Conservation (phyloP, 2,888 invertebrate genomes). For the Thereva unica region DNA sequence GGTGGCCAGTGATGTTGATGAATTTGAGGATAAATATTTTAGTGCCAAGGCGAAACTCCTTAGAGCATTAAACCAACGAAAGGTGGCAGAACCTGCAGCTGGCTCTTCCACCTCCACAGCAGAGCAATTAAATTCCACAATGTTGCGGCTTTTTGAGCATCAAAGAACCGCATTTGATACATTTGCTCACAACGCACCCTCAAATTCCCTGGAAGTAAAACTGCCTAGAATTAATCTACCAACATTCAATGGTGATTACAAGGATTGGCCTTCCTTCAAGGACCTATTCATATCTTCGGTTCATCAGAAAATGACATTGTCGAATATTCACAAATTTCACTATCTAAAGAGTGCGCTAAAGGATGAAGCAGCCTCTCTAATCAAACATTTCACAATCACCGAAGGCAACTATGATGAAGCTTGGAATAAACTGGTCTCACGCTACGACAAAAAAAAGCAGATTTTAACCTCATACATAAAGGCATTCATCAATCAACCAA, state of each 20-base stretch:
- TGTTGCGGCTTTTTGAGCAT: background rate
- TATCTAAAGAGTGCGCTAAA: conserved; percentile 6
- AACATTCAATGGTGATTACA: conserved; percentile 10
- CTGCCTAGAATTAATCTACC: background rate
- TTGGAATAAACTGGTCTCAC: background rate
- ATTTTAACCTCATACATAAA: conserved; percentile 10
- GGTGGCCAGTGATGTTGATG: background rate
- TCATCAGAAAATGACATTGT: background rate
- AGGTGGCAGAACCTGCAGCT: background rate
- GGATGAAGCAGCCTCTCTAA: conserved; percentile 5
- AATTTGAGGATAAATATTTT: background rate
- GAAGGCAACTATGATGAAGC: conserved; percentile 2
- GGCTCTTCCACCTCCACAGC: background rate
- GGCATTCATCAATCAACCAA: conserved; percentile 7
- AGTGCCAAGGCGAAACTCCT: background rate
- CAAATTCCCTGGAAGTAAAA: background rate
- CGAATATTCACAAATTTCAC: conserved; percentile 8
- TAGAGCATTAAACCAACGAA: background rate
- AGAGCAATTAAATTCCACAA: conserved; percentile 1
- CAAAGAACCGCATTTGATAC: background rate
- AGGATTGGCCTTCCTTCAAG: conserved; percentile 10
- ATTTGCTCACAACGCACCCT: background rate
- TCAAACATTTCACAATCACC: conserved; percentile 6
- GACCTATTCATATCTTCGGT: conserved; percentile 7
- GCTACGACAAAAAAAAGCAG: conserved; percentile 15